Base-by-base conservation (phyloP, 2,113 vertebrate species). In the Heterochromis multidens region DNA sequence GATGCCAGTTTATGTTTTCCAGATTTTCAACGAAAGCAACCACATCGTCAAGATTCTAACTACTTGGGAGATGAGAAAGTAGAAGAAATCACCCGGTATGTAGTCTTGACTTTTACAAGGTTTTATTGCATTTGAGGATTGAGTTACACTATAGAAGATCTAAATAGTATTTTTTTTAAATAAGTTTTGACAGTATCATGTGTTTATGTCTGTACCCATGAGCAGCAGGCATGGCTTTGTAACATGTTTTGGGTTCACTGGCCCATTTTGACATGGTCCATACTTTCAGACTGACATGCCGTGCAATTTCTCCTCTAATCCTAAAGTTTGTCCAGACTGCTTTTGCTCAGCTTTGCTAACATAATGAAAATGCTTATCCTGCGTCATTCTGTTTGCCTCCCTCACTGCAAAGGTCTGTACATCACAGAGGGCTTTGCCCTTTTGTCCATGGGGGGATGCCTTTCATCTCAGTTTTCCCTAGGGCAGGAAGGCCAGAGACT, bases 11-110 rank as follows among this genome's bases (percentile, higher is more conserved):
- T 97, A 70, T 99, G 99, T 96, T 99, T 99, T 95, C 99, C 99
- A 90, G 99, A 99, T 96, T 99, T 99, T 94, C 97, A 97, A 89
- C 97, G 97, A 95, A 99, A 98, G 95, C 97, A 97, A 95, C 94
- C 96, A 80, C 96, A 97, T 93, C 96, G 96, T 77, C 98, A 97
- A 92, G 97, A 97, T 82, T 99, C 99, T 94, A 99, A 99, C 96
- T 99, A 97, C 94, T 95, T 99, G 96, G 97, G 97, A 95, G 98
- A 98, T 60, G 97, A 98, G 92, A 98, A 97, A 97, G 96, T 96
- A 85, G 97, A 98, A 94, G 97, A 97, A 90, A 97, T 98, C 94
- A 97, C 95, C 97, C 99, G 99, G 99, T 99, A 97, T 95, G 96
- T 97, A 95, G 94, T 91, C 94, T n/a, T 95, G 94, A 94, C 93